Base-by-base conservation (phyloP, 2,888 invertebrate genomes). In the Stenolophus ochropezus region DNA sequence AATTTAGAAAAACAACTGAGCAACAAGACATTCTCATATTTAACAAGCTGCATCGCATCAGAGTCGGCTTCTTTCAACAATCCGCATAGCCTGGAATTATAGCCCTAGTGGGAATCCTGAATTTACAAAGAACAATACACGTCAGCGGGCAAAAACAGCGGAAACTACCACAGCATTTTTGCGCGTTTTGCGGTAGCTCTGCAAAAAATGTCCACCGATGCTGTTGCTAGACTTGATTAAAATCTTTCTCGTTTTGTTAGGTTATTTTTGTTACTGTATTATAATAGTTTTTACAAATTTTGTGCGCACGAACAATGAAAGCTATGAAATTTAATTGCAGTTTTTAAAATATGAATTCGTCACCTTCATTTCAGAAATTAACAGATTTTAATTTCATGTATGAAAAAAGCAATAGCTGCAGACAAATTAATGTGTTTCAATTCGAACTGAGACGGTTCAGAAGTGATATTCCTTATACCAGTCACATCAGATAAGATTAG, bases 101-200 rank as follows among this genome's bases (percentile, higher is more conserved):
- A 25, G 61, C 11, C 14, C 61, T 61, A 23, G n/a, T 61, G 61
- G 14, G 61, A 61, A 23, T 61, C 14, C 61, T 25, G 61, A 61
- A 61, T 23, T 11, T 14, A 23, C 61, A 61, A 25, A 61, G 61
- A 61, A 61, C 61, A 61, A 61, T 61, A 61, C 61, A n/a, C 61
- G 25, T n/a, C n/a, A 14, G 61, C 23, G 25, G 25, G 33, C 33
- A 61, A 61, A 61, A 61, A 20, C 61, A 25, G 25, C 61, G 61
- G 56, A 61, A 61, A 61, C 23, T 21, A 61, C 61, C 23, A 25
- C 61, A 61, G 14, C 61, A 61, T 61, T 61, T 61, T 25, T 25
- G 25, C 25, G n/a, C 61, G 23, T 61, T 61, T 16, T 51, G 33
- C 11, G 33, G 33, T 21, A 4, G 56, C 23, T n/a, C 25, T 27